Evolutionary conservation across 2,797 vertebrate genomes (phyloP), one percentile per base, ranked within the genome.

Genomic region (Catamblyrhynchus diadema): DNA sequence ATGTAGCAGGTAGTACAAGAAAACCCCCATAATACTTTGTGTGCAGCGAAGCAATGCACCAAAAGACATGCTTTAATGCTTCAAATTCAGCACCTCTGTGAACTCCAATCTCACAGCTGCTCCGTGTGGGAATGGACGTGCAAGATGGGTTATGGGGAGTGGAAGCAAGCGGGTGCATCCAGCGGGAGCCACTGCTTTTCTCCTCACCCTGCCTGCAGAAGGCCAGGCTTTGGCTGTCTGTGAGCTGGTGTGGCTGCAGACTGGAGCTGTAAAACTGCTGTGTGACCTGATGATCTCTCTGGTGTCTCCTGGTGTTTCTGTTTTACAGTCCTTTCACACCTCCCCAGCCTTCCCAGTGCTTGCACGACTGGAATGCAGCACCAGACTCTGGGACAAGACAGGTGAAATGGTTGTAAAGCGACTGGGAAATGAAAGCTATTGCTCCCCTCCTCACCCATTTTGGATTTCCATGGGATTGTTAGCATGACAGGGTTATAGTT

Each of bases 151-250:
- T 61, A 12, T 6, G 19, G 24, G 39, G 30, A 42, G 59, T 8
- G 33, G 50, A 35, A 74, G 27, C 27, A 41, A 54, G 57, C 2
- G 32, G 9, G 2, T 5, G 1, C 7, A 14, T 11, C 6, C 11
- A 66, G n/a, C 0, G 0, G 4, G 4, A 42, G 74, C 39, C 1
- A 2, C 37, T 60, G 30, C 51, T 69, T 33, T 42, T 45, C 72
- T 78, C 33, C 1, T 3, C 64, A 82, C 7, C 0, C 25, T 81
- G 69, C 47, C 80, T 69, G 59, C 50, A 59, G 62, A 37, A 56
- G 59, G 22, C 17, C 22, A 20, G 37, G 44, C 37, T 86, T 17
- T 70, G 77, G 6, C 35, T 62, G 27, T 6, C 81, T 64, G 57
- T 30, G 77, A 70, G 54, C 39, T 18, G 7, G 13, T 4, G 3